A percentile compares a stretch with the other conserved stretches of the same genome.
phyloP scores from a whole-genome alignment of 2,797 vertebrate genomes.

The Nothura maculosa region DNA sequence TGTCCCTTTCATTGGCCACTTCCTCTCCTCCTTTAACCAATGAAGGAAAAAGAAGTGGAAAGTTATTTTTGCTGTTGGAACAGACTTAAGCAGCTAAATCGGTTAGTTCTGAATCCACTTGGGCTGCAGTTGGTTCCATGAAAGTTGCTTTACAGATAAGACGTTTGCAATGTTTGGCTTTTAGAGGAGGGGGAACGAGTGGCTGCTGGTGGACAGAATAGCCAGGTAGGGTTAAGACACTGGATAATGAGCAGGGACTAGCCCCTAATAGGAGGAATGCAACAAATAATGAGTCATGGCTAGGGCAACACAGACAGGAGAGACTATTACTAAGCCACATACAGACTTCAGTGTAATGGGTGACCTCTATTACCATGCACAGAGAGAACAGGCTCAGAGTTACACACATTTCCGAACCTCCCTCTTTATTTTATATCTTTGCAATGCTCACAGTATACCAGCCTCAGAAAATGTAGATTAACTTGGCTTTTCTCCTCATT shows the following conservation, averaged over 20 bases:
- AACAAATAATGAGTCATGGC: not conserved
- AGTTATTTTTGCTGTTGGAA: constrained; percentile 72
- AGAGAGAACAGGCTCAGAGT: not conserved
- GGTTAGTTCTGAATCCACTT: constrained; percentile 63
- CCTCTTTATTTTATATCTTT: not conserved
- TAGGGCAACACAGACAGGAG: not conserved
- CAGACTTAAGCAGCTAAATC: constrained; percentile 68
- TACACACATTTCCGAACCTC: not conserved
- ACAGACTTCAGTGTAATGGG: not conserved
- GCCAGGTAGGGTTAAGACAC: constrained; percentile 49
- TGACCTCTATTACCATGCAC: not conserved
- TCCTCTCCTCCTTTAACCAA: constrained; percentile 61
- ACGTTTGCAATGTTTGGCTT: constrained; percentile 40
- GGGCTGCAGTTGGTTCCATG: constrained; percentile 44
- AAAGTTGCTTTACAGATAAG: constrained; percentile 11
- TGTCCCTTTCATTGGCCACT: constrained; percentile 68
- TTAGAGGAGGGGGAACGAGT: constrained; percentile 31
- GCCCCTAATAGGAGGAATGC: not conserved
- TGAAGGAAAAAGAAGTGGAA: constrained; percentile 56
- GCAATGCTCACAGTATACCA: not conserved
- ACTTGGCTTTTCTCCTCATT: constrained; percentile 7
- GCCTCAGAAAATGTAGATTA: not conserved
- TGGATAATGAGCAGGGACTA: not conserved
- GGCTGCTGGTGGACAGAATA: constrained; percentile 6
- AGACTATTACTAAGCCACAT: not conserved